Evolutionary conservation across 2,797 vertebrate genomes (phyloP).

Genomic region (Silurus aristotelis): DNA sequence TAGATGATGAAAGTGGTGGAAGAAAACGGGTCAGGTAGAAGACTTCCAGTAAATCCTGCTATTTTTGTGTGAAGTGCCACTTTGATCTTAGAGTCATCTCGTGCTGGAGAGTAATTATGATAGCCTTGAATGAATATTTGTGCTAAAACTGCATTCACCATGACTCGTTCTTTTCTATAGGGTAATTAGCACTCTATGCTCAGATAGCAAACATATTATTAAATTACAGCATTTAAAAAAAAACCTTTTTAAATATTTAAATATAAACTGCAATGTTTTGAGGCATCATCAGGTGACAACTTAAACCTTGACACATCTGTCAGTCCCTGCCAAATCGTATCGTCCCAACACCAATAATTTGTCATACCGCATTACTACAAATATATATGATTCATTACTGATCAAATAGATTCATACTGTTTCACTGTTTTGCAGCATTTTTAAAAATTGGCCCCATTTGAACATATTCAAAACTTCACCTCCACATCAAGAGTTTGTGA

Average conservation of each 20-base stretch:
- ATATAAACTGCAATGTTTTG: no score
- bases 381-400: no score
- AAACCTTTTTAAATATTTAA: no score
- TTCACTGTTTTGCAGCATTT: no score
- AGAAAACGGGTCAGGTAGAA: constrained; percentile 63
- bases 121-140: constrained; percentile 38
- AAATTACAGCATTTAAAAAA: no score
- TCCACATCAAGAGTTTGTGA: no score
- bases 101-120: constrained; percentile 42
- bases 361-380: no score
- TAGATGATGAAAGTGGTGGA: constrained; percentile 70
- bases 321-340: not conserved
- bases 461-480: no score
- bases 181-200: not conserved
- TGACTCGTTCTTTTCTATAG: not conserved
- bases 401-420: no score
- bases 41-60: constrained; percentile 15
- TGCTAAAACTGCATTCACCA: constrained; percentile 10
- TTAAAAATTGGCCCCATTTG: no score
- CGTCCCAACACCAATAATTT: no score
- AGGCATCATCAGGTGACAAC: not conserved
- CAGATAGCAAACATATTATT: no score
- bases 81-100: constrained; percentile 36
- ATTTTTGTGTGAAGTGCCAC: constrained; percentile 5
- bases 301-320: not conserved